These are phyloP conservation scores for Melolontha melolontha DNA, from an alignment of 2,888 invertebrate genomes.

Conservation along the genomic window DNA sequence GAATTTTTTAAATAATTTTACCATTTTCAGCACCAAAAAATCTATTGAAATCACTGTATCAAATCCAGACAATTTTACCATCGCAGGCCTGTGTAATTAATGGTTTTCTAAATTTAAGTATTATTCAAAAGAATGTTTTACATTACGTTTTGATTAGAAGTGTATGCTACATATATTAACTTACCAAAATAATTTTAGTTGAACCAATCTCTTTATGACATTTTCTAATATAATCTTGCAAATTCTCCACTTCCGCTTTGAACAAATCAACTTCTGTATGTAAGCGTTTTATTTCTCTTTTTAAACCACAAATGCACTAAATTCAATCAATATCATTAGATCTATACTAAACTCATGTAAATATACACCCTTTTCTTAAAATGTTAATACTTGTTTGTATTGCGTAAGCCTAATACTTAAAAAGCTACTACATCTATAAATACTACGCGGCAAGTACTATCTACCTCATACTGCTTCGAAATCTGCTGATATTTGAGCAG, in stretches of 20 bases:
- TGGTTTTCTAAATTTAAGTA: too few relatives aligned
- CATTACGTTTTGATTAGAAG: too few relatives aligned
- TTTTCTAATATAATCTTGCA: constrained; percentile 45
- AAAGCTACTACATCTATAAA: neutral
- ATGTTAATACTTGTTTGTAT: too few relatives aligned
- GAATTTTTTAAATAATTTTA: too few relatives aligned
- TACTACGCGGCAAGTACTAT: neutral
- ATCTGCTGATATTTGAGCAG: constrained; percentile 59
- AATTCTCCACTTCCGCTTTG: constrained; percentile 43
- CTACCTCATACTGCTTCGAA: constrained; percentile 48
- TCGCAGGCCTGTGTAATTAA: too few relatives aligned
- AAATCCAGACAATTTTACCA: too few relatives aligned
- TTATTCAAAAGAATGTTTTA: too few relatives aligned
- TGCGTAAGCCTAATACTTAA: neutral
- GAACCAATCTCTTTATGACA: constrained; percentile 46
- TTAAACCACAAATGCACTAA: constrained; percentile 39
- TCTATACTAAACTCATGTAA: too few relatives aligned
- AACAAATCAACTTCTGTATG: constrained; percentile 43
- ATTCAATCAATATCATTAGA: constrained; percentile 17
- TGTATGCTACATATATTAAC: too few relatives aligned
- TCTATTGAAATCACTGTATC: too few relatives aligned
- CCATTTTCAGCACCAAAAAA: too few relatives aligned
- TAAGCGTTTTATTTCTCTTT: constrained; percentile 43
- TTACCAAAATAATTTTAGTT: constrained; percentile 48
- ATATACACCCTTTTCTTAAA: too few relatives aligned